A percentile compares a stretch with the other conserved stretches of the same genome.
Evolutionary conservation across 2,888 invertebrate species (phyloP).

Genomic region (Scaptomyza tumidula): DNA sequence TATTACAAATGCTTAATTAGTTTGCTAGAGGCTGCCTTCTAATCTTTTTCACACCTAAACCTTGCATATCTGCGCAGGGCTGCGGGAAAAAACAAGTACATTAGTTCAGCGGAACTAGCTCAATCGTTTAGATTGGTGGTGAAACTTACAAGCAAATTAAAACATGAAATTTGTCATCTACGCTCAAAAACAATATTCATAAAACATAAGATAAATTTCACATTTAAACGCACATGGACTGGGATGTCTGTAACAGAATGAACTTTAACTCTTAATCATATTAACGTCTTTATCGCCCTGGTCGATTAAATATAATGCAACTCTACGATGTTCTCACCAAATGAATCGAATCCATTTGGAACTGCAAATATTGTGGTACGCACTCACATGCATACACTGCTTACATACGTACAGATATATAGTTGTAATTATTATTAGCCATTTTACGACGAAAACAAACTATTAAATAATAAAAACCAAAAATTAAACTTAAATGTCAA

Average conservation of each 20-base stretch:
- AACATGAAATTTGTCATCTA: too few relatives aligned
- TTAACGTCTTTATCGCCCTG: constrained; percentile 25
- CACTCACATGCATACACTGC: constrained; percentile 23
- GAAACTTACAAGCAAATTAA: neutral
- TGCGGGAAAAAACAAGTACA: constrained; percentile 19
- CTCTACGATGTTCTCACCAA: constrained; percentile 38
- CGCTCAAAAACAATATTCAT: neutral
- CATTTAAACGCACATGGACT: too few relatives aligned
- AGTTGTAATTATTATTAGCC: constrained; percentile 71
- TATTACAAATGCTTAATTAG: constrained; percentile 64
- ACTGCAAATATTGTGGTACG: constrained; percentile 36
- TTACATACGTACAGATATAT: constrained; percentile 25
- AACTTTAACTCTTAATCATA: neutral
- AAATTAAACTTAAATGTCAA: constrained; percentile 47
- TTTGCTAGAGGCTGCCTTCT: constrained; percentile 46
- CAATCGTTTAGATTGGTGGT: neutral
- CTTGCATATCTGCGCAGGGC: constrained; percentile 67
- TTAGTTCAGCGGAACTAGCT: constrained; percentile 40
- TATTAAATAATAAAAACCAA: constrained; percentile 66
- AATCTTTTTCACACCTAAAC: constrained; percentile 66
- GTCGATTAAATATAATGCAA: constrained; percentile 38
- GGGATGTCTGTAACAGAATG: neutral
- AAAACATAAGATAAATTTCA: neutral
- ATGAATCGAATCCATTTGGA: constrained; percentile 51
- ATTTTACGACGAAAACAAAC: constrained; percentile 72